Base-by-base conservation (phyloP, 2,888 invertebrate genomes). In the Blastobasis lacticolella region DNA sequence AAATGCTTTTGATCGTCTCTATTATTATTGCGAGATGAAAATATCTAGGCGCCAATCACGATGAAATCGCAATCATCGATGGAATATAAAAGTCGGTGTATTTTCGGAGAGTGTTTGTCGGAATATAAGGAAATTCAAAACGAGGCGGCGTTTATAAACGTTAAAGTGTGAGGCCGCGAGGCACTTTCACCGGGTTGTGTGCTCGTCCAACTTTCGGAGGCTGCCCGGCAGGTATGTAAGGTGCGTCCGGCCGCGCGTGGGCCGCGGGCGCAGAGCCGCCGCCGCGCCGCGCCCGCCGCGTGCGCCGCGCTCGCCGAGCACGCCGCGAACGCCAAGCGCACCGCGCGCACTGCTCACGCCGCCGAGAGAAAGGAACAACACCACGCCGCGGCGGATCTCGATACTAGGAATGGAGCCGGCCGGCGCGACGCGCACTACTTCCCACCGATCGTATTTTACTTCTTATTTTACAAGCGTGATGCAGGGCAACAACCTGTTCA, bases 101-200 rank as follows among this genome's bases (percentile, higher is more conserved):
- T 23, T 23, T 23, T 23, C 23, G 23, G 23, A 23, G 23, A 23
- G 23, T 23, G 23, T 23, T 23, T 23, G 23, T 23, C 23, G 23
- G 23, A 23, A 23, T 23, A 44, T 54, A 56, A 51, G 51, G 54
- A 55, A 55, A 36, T 41, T 41, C 57, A 57, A 59, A 60, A 64
- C 59, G 61, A 64, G 62, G 57, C 61, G 57, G 56, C 63, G 66
- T 65, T 23, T 63, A 67, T 64, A 67, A 63, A 59, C 57, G 54
- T 56, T 54, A 52, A 57, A 58, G 58, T 63, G 63, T 63, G 72
- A 72, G 67, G 71, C 72, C 76, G 72, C 69, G 63, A 67, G 74
- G 73, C 80, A 84, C 86, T 86, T 86, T 86, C 86, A 81, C 86
- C 83, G 68, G 69, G 76, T n/a, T 10, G 9, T 42, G 42, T 42